phyloP scores from a whole-genome alignment of 1,140 invertebrate species.

The Oryctes rhinoceros region DNA sequence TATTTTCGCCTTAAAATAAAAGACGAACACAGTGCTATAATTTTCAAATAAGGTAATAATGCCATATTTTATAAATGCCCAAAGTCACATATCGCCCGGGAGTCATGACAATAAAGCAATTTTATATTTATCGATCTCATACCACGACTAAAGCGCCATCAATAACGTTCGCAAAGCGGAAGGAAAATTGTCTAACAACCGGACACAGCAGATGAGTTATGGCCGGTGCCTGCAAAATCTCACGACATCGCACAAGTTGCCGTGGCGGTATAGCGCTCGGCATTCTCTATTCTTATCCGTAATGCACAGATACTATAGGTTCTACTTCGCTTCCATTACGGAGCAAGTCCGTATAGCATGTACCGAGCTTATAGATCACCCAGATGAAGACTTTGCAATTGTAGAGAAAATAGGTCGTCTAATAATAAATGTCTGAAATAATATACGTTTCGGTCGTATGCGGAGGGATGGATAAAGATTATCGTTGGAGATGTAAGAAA shows the following conservation, averaged over 20 bases:
- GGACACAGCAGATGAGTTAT: slow-evolving; percentile 14
- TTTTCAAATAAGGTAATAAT: slow-evolving; percentile 66
- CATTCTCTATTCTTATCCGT: background rate
- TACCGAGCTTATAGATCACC: slow-evolving; percentile 1
- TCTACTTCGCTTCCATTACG: background rate
- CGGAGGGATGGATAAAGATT: background rate
- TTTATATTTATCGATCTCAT: background rate
- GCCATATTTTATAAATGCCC: slow-evolving; percentile 57
- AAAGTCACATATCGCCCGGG: slow-evolving; percentile 62
- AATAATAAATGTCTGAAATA: background rate
- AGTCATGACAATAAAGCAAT: slow-evolving; percentile 18
- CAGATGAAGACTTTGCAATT: background rate
- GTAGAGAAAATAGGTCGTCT: background rate
- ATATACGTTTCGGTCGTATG: background rate
- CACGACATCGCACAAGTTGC: slow-evolving; percentile 13
- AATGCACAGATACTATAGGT: background rate
- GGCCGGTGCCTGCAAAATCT: slow-evolving; percentile 8
- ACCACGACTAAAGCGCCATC: background rate
- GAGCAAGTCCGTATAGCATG: background rate
- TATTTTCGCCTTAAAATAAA: too few relatives aligned
- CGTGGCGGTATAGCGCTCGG: background rate
- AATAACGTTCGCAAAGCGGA: slow-evolving; percentile 14
- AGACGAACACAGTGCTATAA: background rate
- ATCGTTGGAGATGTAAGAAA: too few relatives aligned
- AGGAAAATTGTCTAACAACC: slow-evolving; percentile 21